Percentiles rank a stretch among this genome's conserved stretches.
phyloP scores from a whole-genome alignment of 2,113 vertebrate genomes.

The Crotalus tigris region DNA sequence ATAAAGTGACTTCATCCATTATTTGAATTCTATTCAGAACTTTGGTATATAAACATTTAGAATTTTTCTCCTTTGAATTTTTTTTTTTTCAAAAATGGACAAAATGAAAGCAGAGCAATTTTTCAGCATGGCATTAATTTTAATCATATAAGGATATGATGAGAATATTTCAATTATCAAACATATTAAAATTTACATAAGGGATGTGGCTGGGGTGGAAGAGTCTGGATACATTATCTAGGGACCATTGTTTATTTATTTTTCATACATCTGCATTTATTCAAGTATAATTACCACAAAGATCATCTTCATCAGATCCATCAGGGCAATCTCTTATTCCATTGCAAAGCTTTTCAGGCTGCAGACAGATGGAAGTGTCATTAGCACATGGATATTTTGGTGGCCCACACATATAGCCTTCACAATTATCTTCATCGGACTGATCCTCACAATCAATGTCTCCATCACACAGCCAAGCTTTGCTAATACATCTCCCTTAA shows the following conservation, averaged over 20 bases:
- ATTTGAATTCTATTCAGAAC: background rate
- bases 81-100: background rate
- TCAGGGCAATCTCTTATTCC: slow-evolving; percentile 89
- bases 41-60: background rate
- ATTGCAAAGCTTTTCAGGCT: slow-evolving; percentile 93
- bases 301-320: slow-evolving; percentile 91
- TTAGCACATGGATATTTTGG: slow-evolving; percentile 95
- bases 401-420: slow-evolving; percentile 87
- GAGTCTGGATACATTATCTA: background rate
- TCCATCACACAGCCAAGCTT: slow-evolving; percentile 97
- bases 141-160: background rate
- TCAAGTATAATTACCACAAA: slow-evolving; percentile 83
- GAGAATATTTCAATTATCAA: background rate
- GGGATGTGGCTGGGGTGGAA: background rate
- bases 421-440: slow-evolving; percentile 93
- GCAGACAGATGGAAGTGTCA: slow-evolving; percentile 88
- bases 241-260: background rate
- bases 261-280: slow-evolving; percentile 11
- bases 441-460: slow-evolving; percentile 98
- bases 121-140: background rate
- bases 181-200: background rate
- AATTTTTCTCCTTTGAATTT: background rate
- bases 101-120: background rate
- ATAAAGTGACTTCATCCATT: background rate
- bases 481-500: slow-evolving; percentile 97